phyloP scores from a whole-genome alignment of 2,113 vertebrate species.

The Pedetes capensis region DNA sequence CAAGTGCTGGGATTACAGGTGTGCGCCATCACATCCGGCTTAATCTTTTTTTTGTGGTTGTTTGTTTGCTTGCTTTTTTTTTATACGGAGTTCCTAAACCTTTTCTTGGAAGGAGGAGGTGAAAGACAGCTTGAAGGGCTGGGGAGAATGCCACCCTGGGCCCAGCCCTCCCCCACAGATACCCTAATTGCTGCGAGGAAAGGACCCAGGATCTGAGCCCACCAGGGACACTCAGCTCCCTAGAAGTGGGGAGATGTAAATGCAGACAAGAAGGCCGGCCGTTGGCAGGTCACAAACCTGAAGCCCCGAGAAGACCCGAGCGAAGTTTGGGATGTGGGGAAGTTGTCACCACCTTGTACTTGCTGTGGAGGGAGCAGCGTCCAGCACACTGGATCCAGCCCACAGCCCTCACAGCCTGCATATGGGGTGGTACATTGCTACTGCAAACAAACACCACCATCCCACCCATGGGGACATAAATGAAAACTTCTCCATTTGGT shows the following conservation, averaged over 20 bases:
- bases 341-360: background rate
- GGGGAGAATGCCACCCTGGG: accelerated
- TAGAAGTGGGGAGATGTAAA: conserved; percentile 37
- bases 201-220: background rate
- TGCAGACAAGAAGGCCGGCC: background rate
- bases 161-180: background rate
- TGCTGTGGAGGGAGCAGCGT: background rate
- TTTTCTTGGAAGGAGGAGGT: background rate
- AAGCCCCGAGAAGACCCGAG: conserved; percentile 53
- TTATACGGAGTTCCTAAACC: background rate
- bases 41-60: too few relatives aligned
- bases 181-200: background rate
- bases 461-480: background rate
- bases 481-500: background rate
- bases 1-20: too few relatives aligned
- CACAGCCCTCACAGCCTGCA: background rate
- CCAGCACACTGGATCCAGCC: background rate
- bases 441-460: background rate
- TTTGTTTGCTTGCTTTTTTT: too few relatives aligned
- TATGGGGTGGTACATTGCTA: accelerated
- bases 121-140: background rate
- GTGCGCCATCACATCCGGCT: too few relatives aligned
- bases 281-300: background rate
- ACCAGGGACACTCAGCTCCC: background rate
- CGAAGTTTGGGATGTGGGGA: conserved; percentile 50